These are phyloP conservation scores for Stramonita haemastoma DNA, from an alignment of 2,888 invertebrate genomes.

Conservation along the genomic window DNA sequence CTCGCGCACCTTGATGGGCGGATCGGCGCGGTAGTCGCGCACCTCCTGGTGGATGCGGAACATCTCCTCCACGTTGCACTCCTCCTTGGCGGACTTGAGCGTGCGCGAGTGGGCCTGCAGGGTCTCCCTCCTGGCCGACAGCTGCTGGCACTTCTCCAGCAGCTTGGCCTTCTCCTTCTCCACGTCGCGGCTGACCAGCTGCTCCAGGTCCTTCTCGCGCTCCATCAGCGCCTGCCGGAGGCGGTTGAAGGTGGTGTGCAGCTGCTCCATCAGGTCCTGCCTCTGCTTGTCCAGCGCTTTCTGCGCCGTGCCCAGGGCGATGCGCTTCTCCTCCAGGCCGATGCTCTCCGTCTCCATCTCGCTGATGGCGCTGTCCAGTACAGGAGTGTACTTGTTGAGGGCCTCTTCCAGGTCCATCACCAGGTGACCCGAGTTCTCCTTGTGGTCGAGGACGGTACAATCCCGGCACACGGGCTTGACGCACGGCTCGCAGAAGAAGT, in stretches of 20 bases:
- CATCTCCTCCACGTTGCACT: slow-evolving; percentile 62
- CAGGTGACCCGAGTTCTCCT: slow-evolving; percentile 59
- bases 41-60: slow-evolving; percentile 61
- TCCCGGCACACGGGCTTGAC: slow-evolving; percentile 65
- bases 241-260: slow-evolving; percentile 61
- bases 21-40: slow-evolving; percentile 56
- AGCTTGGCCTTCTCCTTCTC: slow-evolving; percentile 59
- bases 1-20: slow-evolving; percentile 59
- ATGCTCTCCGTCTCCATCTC: slow-evolving; percentile 63
- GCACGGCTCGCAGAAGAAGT: slow-evolving; percentile 72
- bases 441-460: slow-evolving; percentile 70
- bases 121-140: slow-evolving; percentile 33
- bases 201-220: slow-evolving; percentile 64
- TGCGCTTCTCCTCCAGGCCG: slow-evolving; percentile 57
- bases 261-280: slow-evolving; percentile 55
- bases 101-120: slow-evolving; percentile 37
- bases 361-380: slow-evolving; percentile 60
- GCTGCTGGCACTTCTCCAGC: slow-evolving; percentile 51
- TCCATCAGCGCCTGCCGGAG: slow-evolving; percentile 61
- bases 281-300: slow-evolving; percentile 54
- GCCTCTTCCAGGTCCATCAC: slow-evolving; percentile 69
- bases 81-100: slow-evolving; percentile 56
- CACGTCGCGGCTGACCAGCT: slow-evolving; percentile 55
- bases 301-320: slow-evolving; percentile 56
- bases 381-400: slow-evolving; percentile 62